Evolutionary conservation across 2,113 vertebrate genomes (phyloP), one percentile per base, ranked within the genome.

Genomic region (Cricetomys ansorgei): DNA sequence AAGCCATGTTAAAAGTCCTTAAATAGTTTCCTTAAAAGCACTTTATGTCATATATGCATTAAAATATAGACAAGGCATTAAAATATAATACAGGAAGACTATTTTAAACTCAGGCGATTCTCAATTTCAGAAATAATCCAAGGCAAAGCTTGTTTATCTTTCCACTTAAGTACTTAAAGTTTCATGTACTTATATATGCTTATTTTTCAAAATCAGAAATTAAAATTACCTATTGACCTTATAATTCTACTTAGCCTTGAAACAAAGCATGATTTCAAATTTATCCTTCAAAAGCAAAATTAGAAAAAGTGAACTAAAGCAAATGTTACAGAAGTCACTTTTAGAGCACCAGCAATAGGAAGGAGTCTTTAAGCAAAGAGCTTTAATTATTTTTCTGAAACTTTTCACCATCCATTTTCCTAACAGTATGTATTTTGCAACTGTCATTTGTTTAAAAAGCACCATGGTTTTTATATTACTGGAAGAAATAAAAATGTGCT

Each of bases 281-380:
- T 57, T 89, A 86, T 91, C 81, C 64, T 95, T 91, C 55, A 72
- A 94, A 97, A 84, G 64, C 31, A 85, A 92, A 25, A 76, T 37
- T 91, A 96, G 55, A 88, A 79, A 96, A 95, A 79, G n/a, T 89
- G 86, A 91, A 80, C 40, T 69, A 75, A 93, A 92, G 73, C 13
- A 80, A 94, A 79, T n/a, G 64, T 8, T 72, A 2, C 37, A 53
- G 53, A 96, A 72, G 17, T 88, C 15, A 90, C 17, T 65, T 65
- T 34, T 17, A 59, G 62, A 92, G 45, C 50, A 48, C 37, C 11
- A 5, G 53, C 89, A 55, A 34, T 3, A 67, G 31, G 94, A 89
- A 91, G 57, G n/a, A 57, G 48, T 77, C 67, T 80, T 88, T 86
- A 72, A 81, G 65, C 53, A 62, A 93, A 59, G 3, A 62, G 87